Evolutionary conservation across 2,888 invertebrate genomes (phyloP).

Genomic region (Unio pictorum): DNA sequence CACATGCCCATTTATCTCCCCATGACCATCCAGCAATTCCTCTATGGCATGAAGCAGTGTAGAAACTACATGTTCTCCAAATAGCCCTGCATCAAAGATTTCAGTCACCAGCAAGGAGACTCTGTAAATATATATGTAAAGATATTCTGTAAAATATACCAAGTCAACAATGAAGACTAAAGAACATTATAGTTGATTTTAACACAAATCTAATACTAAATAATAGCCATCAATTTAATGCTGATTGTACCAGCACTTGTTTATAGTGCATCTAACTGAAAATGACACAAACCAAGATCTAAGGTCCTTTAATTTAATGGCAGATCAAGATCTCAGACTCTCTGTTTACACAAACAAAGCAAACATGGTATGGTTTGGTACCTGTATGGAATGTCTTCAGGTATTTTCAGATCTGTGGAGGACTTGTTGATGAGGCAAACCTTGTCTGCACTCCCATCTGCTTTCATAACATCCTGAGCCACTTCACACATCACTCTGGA

Average conservation of each 20-base stretch:
- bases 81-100: slow-evolving; percentile 84
- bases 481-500: slow-evolving; percentile 79
- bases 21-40: too few species aligned
- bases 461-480: slow-evolving; percentile 76
- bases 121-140: slow-evolving; percentile 49
- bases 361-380: slow-evolving; percentile 32
- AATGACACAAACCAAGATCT: neutral
- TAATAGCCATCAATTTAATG: neutral
- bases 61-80: slow-evolving; percentile 83
- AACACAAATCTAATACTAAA: too few species aligned
- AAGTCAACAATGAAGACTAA: too few species aligned
- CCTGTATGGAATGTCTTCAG: slow-evolving; percentile 75
- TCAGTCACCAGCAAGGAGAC: slow-evolving; percentile 82
- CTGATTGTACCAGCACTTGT: neutral
- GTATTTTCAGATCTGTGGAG: slow-evolving; percentile 76
- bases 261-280: neutral
- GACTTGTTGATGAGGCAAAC: slow-evolving; percentile 76
- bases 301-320: too few species aligned
- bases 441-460: slow-evolving; percentile 71
- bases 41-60: slow-evolving; percentile 77
- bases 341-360: too few species aligned
- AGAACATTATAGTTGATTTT: too few species aligned
- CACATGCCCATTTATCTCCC: too few species aligned
- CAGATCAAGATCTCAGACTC: too few species aligned
- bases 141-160: too few species aligned